Conservation (phyloP, 2,113 vertebrate genomes). For the Pipra filicauda region DNA sequence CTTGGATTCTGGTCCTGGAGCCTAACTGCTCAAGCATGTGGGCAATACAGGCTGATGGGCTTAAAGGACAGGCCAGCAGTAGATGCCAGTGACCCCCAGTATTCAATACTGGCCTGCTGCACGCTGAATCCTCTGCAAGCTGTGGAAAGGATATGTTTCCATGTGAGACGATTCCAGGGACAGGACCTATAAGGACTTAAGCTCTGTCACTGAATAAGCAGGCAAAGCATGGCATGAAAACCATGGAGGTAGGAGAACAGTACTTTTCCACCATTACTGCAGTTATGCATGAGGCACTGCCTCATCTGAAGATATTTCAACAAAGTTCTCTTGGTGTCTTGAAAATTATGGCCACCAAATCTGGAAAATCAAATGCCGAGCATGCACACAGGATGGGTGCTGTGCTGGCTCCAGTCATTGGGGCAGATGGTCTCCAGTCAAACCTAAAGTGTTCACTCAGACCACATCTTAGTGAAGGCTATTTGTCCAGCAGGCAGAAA, state of each 20-base stretch:
- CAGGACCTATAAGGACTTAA: no score
- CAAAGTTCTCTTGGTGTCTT: neutral
- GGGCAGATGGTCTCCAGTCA: fast-evolving
- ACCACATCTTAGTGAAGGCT: neutral
- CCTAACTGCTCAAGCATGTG: neutral
- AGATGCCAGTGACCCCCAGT: neutral
- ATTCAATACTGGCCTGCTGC: neutral
- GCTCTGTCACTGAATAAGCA: neutral
- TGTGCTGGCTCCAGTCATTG: neutral
- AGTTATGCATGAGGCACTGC: neutral
- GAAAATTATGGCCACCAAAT: neutral
- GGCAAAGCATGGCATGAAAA: neutral
- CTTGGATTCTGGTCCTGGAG: neutral
- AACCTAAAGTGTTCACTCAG: neutral
- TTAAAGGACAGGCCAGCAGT: neutral
- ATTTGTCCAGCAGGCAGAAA: neutral
- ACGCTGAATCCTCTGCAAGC: neutral
- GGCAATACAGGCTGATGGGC: neutral
- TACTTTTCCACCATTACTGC: neutral
- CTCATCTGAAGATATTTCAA: neutral
- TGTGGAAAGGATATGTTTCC: neutral
- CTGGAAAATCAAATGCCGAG: neutral
- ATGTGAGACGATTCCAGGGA: neutral
- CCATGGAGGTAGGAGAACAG: neutral
- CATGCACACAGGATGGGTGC: neutral